Conservation (phyloP, 2,113 vertebrate genomes). For the Actinemys pallida region DNA sequence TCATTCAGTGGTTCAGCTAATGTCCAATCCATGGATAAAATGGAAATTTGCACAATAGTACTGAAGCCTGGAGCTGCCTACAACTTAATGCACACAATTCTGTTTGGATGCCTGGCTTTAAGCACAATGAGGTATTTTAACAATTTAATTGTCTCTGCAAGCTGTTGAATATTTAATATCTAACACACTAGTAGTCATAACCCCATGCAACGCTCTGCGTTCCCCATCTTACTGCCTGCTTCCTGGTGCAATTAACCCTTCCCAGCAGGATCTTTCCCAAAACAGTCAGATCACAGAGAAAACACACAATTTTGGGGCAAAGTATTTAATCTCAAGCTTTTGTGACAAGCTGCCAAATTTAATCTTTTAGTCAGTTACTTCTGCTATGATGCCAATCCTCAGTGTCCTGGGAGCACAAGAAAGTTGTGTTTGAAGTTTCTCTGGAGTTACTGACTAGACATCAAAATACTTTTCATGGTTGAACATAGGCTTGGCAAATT, state of each 20-base stretch:
- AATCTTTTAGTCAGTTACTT: not conserved
- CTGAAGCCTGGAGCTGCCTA: constrained; percentile 91
- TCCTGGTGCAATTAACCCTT: not conserved
- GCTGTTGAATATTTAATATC: not conserved
- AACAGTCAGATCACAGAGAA: not conserved
- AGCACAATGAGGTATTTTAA: constrained; percentile 94
- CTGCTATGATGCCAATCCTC: not conserved
- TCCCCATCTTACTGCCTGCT: not conserved
- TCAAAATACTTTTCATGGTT: not conserved
- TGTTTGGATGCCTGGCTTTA: constrained; percentile 92
- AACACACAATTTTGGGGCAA: not conserved
- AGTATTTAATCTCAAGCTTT: not conserved
- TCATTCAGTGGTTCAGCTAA: constrained; percentile 62
- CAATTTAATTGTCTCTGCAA: not conserved
- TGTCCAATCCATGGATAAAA: constrained; percentile 28
- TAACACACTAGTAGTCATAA: not conserved
- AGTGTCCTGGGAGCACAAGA: not conserved
- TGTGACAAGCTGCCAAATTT: not conserved
- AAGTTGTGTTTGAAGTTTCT: not conserved
- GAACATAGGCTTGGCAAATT: not conserved
- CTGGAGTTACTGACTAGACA: not conserved
- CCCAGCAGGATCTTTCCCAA: not conserved
- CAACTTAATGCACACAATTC: constrained; percentile 89
- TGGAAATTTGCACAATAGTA: constrained; percentile 44
- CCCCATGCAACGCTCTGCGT: not conserved